phyloP scores from a whole-genome alignment of 2,888 invertebrate genomes.

The Oeneis ivallda region DNA sequence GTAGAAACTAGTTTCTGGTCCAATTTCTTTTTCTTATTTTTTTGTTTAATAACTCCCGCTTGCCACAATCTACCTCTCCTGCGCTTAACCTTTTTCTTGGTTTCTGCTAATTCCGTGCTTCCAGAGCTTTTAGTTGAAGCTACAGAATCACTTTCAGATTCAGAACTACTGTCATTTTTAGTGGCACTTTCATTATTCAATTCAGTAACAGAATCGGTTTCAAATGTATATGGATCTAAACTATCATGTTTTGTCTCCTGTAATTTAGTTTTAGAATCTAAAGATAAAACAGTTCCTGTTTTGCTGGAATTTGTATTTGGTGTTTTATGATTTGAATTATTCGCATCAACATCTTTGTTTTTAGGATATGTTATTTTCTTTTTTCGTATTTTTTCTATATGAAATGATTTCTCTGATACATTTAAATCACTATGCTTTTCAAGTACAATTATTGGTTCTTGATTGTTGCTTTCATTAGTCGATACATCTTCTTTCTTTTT shows the following conservation, averaged over 20 bases:
- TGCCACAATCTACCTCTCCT: conserved; percentile 60
- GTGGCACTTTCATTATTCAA: conserved; percentile 50
- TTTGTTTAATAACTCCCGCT: conserved; percentile 67
- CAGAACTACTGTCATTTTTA: conserved; percentile 49
- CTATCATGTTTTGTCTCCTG: conserved; percentile 42
- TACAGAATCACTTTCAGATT: conserved; percentile 61
- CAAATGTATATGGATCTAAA: conserved; percentile 65
- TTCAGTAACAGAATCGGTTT: conserved; percentile 62
- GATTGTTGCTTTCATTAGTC: conserved; percentile 27
- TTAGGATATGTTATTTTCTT: conserved; percentile 57
- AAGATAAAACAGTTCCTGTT: conserved; percentile 45
- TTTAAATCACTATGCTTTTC: conserved; percentile 55
- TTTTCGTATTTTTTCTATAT: conserved; percentile 45
- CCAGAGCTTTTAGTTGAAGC: conserved; percentile 59
- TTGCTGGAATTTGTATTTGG: conserved; percentile 30
- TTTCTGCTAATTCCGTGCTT: conserved; percentile 57
- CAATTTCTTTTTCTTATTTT: conserved; percentile 59
- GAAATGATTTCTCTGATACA: conserved; percentile 38
- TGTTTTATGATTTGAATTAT: conserved; percentile 27
- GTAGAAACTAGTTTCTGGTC: conserved; percentile 39
- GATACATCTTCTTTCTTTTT: conserved; percentile 46
- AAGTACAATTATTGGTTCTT: conserved; percentile 55
- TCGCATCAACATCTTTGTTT: conserved; percentile 42
- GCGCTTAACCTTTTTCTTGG: conserved; percentile 61
- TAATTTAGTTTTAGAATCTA: conserved; percentile 51